A percentile compares a stretch with the other conserved stretches of the same genome.
phyloP scores from a whole-genome alignment of 2,888 invertebrate species.

The Phymatocera aterrima region DNA sequence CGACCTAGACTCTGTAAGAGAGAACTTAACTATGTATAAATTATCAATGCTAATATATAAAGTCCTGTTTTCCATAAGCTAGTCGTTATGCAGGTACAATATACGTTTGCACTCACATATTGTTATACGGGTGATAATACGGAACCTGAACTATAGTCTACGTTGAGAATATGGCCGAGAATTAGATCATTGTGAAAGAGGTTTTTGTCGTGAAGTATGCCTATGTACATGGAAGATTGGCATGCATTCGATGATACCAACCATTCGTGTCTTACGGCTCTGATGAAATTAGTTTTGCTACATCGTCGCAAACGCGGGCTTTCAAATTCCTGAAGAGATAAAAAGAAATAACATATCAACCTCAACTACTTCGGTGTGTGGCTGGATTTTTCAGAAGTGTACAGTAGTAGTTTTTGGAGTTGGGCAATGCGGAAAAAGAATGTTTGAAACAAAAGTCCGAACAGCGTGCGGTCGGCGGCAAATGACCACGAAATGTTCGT shows the following conservation, averaged over 20 bases:
- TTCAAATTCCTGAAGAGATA: background rate
- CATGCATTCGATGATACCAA: too few species aligned
- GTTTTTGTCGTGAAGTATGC: too few species aligned
- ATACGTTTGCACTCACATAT: background rate
- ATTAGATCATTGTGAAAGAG: too few species aligned
- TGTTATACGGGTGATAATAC: background rate
- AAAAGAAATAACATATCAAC: background rate
- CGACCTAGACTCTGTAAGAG: background rate
- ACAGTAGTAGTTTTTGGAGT: background rate
- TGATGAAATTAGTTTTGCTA: too few species aligned
- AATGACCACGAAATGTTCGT: slow-evolving; percentile 2
- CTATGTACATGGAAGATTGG: too few species aligned
- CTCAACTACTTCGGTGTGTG: background rate
- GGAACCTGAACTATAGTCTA: background rate
- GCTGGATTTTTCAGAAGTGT: background rate
- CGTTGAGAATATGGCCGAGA: too few species aligned
- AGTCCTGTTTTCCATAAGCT: slow-evolving; percentile 22
- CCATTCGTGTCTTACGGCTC: too few species aligned
- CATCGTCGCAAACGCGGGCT: background rate
- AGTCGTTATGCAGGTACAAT: background rate
- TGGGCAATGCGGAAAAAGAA: background rate
- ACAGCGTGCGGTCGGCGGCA: background rate
- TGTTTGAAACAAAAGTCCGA: slow-evolving; percentile 2
- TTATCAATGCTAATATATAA: slow-evolving; percentile 10
- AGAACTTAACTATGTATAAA: background rate